Conservation (phyloP, 2,888 invertebrate species). For the Archaeoteleia sp. region DNA sequence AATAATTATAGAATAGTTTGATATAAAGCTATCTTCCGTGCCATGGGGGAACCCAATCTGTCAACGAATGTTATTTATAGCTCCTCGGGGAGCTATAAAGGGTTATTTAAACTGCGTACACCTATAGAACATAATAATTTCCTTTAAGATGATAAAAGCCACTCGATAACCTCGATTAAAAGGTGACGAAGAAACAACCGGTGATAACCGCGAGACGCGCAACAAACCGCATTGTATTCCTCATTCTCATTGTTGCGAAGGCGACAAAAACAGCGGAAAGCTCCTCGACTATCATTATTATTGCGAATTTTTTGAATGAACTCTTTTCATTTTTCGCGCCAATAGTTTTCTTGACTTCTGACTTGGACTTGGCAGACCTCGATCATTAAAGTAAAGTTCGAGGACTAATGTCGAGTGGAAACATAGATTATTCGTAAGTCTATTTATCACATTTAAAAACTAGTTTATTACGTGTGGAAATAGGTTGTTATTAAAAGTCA, state of each 20-base stretch:
- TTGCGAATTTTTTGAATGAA: conserved; percentile 37
- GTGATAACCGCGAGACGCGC: conserved; percentile 44
- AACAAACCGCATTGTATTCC: conserved; percentile 43
- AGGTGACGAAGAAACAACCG: conserved; percentile 43
- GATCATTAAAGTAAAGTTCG: conserved; percentile 47
- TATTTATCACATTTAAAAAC: neutral
- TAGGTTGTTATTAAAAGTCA: too few relatives aligned
- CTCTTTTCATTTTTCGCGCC: conserved; percentile 29
- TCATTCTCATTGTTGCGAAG: conserved; percentile 34
- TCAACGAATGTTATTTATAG: neutral
- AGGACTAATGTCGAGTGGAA: conserved; percentile 41
- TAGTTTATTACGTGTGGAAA: too few relatives aligned
- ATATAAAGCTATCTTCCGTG: too few relatives aligned
- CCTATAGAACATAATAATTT: conserved; percentile 37
- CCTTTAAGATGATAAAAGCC: conserved; percentile 35
- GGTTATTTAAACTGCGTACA: conserved; percentile 28
- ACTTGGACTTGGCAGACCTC: conserved; percentile 46
- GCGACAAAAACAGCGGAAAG: conserved; percentile 54
- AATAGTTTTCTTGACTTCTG: conserved; percentile 42
- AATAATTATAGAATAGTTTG: too few relatives aligned
- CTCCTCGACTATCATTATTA: conserved; percentile 38
- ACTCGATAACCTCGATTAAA: conserved; percentile 35
- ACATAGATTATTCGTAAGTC: conserved; percentile 8
- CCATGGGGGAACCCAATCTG: too few relatives aligned
- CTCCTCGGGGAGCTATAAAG: conserved; percentile 16